A percentile compares a stretch with the other conserved stretches of the same genome.
phyloP scores from a whole-genome alignment of 2,113 vertebrate genomes.

The Labrus mixtus region DNA sequence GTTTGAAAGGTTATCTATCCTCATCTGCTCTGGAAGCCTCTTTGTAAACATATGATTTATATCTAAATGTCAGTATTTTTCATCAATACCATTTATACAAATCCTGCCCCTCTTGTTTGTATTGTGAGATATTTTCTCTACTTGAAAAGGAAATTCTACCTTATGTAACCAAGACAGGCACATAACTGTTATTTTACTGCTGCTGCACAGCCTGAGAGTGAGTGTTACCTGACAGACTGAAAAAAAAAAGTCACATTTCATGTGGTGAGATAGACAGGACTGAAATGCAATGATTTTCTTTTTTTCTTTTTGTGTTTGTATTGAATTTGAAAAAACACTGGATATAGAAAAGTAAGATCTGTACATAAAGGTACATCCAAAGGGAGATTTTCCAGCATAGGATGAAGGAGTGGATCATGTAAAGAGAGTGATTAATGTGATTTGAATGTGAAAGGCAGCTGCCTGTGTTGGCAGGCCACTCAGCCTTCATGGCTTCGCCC shows the following conservation, averaged over 20 bases:
- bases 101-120: too few relatives aligned
- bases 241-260: background rate
- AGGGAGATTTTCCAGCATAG: background rate
- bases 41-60: too few relatives aligned
- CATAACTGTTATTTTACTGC: too few relatives aligned
- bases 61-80: too few relatives aligned
- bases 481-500: slow-evolving; percentile 56
- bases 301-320: background rate
- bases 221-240: background rate
- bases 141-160: too few relatives aligned
- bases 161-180: too few relatives aligned
- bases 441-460: slow-evolving; percentile 67
- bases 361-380: background rate
- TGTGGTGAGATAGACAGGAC: background rate
- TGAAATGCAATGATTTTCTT: too few relatives aligned
- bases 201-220: background rate
- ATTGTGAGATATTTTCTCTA: too few relatives aligned
- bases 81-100: too few relatives aligned
- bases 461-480: slow-evolving; percentile 60
- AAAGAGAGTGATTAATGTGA: slow-evolving; percentile 24
- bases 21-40: background rate
- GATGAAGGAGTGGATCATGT: background rate
- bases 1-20: background rate
- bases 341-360: background rate
- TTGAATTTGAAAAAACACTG: background rate